Conservation (phyloP, 1,140 invertebrate genomes). For the Drosophila littoralis region DNA sequence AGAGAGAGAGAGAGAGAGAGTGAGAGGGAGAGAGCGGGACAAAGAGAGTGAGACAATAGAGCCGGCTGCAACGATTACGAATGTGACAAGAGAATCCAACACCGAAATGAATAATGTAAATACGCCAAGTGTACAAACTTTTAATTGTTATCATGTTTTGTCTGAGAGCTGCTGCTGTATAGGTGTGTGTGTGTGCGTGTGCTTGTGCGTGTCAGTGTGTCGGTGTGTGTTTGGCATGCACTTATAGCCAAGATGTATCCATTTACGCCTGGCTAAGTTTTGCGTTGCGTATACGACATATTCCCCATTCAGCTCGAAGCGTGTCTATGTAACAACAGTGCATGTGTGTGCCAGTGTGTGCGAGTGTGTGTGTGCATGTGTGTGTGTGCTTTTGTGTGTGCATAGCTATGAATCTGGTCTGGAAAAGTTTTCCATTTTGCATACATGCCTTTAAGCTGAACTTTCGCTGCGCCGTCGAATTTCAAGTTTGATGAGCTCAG, state of each 20-base stretch:
- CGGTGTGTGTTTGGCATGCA: slow-evolving; percentile 46
- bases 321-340: slow-evolving; percentile 28
- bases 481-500: slow-evolving; percentile 13
- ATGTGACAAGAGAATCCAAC: slow-evolving; percentile 79
- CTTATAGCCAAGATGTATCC: slow-evolving; percentile 75
- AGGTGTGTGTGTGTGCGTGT: background rate
- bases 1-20: slow-evolving; percentile 11
- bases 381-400: slow-evolving; percentile 20
- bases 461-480: slow-evolving; percentile 50
- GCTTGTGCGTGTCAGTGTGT: slow-evolving; percentile 18
- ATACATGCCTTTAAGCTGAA: slow-evolving; percentile 71
- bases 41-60: slow-evolving; percentile 13
- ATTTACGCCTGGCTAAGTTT: slow-evolving; percentile 78
- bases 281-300: slow-evolving; percentile 77
- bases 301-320: slow-evolving; percentile 41
- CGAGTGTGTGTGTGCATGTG: slow-evolving; percentile 15
- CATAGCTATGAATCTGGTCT: slow-evolving; percentile 50
- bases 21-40: slow-evolving; percentile 27
- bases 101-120: slow-evolving; percentile 79
- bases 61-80: slow-evolving; percentile 41
- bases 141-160: slow-evolving; percentile 82
- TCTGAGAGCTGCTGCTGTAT: slow-evolving; percentile 55
- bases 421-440: slow-evolving; percentile 67
- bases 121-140: slow-evolving; percentile 80
- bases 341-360: background rate